Evolutionary conservation across 2,797 vertebrate genomes (phyloP).

Genomic region (Lacerta agilis): DNA sequence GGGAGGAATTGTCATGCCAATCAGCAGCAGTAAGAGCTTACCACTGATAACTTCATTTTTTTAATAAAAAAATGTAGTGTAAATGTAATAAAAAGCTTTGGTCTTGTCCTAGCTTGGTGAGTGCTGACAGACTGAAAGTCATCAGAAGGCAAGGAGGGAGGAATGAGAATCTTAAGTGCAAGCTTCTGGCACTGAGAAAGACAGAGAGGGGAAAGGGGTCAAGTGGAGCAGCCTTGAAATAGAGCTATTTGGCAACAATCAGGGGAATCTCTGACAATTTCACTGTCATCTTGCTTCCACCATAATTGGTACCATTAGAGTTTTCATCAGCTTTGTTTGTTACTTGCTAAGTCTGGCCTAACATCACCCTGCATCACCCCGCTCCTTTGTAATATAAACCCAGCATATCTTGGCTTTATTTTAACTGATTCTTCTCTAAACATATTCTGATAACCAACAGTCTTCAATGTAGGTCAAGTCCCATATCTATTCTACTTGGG

Average conservation of each 20-base stretch:
- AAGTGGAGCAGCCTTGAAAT: neutral
- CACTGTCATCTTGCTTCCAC: neutral
- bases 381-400: neutral
- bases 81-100: conserved; percentile 23
- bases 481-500: no score
- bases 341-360: neutral
- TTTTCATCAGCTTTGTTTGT: neutral
- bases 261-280: neutral
- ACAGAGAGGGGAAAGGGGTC: neutral
- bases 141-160: conserved; percentile 5
- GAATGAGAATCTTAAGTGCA: neutral
- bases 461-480: no score
- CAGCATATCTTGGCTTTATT: neutral
- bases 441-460: no score
- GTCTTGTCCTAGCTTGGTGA: neutral
- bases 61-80: neutral
- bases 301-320: neutral
- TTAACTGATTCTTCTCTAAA: no score
- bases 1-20: conserved; percentile 18
- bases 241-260: neutral
- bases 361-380: neutral
- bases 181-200: neutral
- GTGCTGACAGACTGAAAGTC: neutral
- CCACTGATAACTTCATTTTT: conserved; percentile 5
- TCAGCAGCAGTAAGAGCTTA: conserved; percentile 11